Base-by-base conservation (phyloP, 2,113 vertebrate species). In the Trachemys scripta region DNA sequence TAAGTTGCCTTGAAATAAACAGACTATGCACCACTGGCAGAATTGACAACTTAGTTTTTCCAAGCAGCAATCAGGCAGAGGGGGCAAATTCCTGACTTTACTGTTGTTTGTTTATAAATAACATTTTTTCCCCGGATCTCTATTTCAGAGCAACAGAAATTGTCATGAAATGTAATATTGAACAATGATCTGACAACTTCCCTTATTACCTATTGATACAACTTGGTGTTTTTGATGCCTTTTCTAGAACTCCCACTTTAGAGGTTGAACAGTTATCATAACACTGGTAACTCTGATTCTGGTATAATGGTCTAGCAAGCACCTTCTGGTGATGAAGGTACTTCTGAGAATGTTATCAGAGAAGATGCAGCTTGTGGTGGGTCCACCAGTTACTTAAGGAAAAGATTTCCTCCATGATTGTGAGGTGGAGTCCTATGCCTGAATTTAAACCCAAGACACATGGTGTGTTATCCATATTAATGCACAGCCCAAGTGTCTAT, bases 71-170 rank as follows among this genome's bases (percentile, higher is more conserved):
- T 10, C 4, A 92, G 3, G 2, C 1, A 1, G 4, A 10, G n/a
- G 27, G 27, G 16, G 31, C 1, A 82, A 84, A 87, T 80, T 12
- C 6, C 65, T 90, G 82, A 90, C 38, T 45, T 82, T 53, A 5
- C 22, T 56, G 12, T 25, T 78, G 27, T 49, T 38, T 31, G 16
- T n/a, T 5, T 57, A n/a, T 92, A 92, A 90, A 88, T 35, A 1
- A 1, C 0, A 0, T 16, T 38, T 80, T 25, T 12, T 11, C 12
- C 11, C 27, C 8, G 80, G 65, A 42, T 87, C 8, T 75, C 38
- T 42, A 42, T 45, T 47, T 47, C 65, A 87, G 47, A 92, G 53
- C 29, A 90, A 22, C 38, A 47, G 9, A 87, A 10, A 5, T 10
- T 81, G 2, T 25, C 10, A 47, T 20, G 19, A 85, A 92, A 81